These are phyloP conservation scores for Cyanoliseus patagonus DNA, from an alignment of 2,113 vertebrate species.

Conservation along the genomic window DNA sequence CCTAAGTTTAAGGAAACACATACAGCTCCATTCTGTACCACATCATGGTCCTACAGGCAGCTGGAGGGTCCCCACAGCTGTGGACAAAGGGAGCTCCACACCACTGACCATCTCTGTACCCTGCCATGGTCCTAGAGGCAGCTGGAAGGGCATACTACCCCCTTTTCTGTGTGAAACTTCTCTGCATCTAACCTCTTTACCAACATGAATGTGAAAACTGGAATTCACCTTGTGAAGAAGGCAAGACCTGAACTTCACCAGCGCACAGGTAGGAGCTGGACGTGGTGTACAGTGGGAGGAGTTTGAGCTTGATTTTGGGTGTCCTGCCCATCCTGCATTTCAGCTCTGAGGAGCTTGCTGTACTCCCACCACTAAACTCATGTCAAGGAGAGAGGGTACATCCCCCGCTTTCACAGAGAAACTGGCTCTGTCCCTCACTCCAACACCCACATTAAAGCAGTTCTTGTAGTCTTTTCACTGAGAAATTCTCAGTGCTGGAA, in stretches of 20 bases:
- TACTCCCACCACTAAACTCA: not conserved
- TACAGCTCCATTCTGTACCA: not conserved
- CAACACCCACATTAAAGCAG: not conserved
- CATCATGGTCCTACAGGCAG: rapidly evolving
- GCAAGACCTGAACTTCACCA: not conserved
- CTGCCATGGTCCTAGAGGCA: not conserved
- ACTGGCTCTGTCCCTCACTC: not conserved
- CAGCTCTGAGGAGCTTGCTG: not conserved
- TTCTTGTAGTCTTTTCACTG: not conserved
- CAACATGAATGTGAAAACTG: not conserved
- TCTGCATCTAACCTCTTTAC: not conserved
- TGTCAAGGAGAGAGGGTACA: not conserved
- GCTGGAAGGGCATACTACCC: not conserved
- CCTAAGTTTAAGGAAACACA: not conserved
- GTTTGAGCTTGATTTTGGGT: not conserved
- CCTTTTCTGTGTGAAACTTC: not conserved
- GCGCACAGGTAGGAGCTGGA: not conserved
- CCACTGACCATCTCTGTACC: not conserved
- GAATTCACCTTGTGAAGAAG: not conserved
- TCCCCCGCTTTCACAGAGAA: rapidly evolving
- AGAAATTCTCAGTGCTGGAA: not conserved
- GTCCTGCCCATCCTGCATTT: not conserved
- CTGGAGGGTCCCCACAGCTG: not conserved
- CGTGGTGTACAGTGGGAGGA: not conserved
- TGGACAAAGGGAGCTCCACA: not conserved